Percentiles rank a stretch among this genome's conserved stretches.
These are phyloP conservation scores for Phalloptychus januarius DNA, from an alignment of 2,797 vertebrate genomes.

Conservation along the genomic window DNA sequence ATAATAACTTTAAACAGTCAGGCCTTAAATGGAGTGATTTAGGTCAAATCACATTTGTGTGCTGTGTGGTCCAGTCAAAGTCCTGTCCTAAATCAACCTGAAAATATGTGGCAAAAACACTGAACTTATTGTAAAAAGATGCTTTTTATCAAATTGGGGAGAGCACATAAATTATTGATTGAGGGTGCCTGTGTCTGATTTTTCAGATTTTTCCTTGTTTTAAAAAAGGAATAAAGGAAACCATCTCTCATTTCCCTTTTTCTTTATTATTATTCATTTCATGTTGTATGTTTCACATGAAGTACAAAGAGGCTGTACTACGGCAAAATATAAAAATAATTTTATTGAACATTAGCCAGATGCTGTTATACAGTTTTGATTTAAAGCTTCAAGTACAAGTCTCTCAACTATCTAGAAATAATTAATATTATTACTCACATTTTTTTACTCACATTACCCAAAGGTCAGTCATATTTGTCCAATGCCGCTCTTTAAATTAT, in stretches of 20 bases:
- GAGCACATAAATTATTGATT: neutral
- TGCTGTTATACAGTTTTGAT: neutral
- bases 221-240: neutral
- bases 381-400: neutral
- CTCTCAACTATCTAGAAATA: neutral
- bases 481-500: neutral
- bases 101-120: too few relatives aligned
- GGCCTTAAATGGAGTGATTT: neutral
- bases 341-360: neutral
- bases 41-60: neutral
- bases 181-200: neutral
- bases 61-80: neutral
- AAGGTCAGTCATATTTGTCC: constrained; percentile 1
- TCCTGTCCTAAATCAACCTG: too few relatives aligned
- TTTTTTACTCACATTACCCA: neutral
- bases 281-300: neutral
- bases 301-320: neutral
- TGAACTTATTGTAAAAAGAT: neutral
- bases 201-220: neutral
- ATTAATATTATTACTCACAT: neutral
- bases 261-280: neutral
- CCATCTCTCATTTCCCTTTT: neutral
- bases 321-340: neutral
- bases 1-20: neutral
- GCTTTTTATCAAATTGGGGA: neutral